These are phyloP conservation scores for Puffinus mauretanicus DNA, from an alignment of 2,113 vertebrate species.

Conservation along the genomic window DNA sequence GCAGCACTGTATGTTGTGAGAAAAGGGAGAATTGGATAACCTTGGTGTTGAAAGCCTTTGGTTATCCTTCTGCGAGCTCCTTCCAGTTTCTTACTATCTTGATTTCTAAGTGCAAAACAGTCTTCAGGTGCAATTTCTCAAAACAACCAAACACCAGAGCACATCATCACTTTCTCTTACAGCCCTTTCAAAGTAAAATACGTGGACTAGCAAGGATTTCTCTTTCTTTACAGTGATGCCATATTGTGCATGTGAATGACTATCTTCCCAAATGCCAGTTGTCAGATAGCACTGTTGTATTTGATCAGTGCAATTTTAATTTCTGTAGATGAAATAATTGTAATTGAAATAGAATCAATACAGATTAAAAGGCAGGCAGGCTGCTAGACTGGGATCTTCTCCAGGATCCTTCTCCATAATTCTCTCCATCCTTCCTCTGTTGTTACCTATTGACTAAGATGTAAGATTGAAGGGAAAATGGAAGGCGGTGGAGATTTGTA, in stretches of 20 bases:
- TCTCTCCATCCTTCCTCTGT: neutral
- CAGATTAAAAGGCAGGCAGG: neutral
- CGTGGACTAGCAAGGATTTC: neutral
- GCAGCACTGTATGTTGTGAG: neutral
- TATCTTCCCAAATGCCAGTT: neutral
- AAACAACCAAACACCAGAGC: neutral
- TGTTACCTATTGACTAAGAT: neutral
- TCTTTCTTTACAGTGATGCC: neutral
- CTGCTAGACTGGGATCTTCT: neutral
- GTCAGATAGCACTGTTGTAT: neutral
- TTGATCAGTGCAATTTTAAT: neutral
- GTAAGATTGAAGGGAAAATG: neutral
- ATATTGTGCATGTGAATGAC: neutral
- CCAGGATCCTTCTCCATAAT: neutral
- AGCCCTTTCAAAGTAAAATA: neutral
- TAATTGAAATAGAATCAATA: neutral
- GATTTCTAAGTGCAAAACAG: neutral
- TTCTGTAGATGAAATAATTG: neutral
- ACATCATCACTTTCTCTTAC: neutral
- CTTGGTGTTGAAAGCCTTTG: neutral
- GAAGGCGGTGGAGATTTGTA: neutral
- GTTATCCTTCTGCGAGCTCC: neutral
- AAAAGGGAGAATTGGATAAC: neutral
- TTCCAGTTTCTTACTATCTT: neutral
- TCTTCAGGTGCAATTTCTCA: neutral